Percentiles rank a stretch among this genome's conserved stretches.
These are phyloP conservation scores for Anarrhichthys ocellatus DNA, from an alignment of 2,113 vertebrate species.

Conservation along the genomic window DNA sequence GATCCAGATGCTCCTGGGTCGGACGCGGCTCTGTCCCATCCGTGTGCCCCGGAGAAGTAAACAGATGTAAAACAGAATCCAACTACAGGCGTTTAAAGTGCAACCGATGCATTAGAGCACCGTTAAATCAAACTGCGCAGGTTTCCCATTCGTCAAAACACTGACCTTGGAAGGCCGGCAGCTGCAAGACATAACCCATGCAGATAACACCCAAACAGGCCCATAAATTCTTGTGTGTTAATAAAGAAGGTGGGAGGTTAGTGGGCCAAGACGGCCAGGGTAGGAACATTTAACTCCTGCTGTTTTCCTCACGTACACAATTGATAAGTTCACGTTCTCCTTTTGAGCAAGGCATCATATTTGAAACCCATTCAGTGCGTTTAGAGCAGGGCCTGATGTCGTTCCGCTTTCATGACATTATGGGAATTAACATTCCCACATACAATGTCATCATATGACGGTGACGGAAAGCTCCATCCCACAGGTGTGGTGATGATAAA, in stretches of 20 bases:
- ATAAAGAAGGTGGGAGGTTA: conserved; percentile 56
- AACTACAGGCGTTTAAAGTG: conserved; percentile 40
- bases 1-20: conserved; percentile 62
- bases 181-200: conserved; percentile 63
- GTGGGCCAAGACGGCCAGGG: conserved; percentile 22
- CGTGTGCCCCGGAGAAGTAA: conserved; percentile 61
- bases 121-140: conserved; percentile 63
- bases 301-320: conserved; percentile 1
- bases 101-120: conserved; percentile 48
- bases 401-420: conserved; percentile 32
- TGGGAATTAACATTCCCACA: conserved; percentile 10
- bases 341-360: background rate
- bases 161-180: conserved; percentile 58
- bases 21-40: conserved; percentile 45
- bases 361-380: background rate
- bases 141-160: conserved; percentile 73
- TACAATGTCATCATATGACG: conserved; percentile 12
- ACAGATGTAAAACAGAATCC: conserved; percentile 68
- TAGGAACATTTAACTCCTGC: conserved; percentile 26
- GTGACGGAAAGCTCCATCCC: conserved; percentile 36
- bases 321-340: background rate
- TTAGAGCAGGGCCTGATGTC: background rate
- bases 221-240: conserved; percentile 42
- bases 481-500: conserved; percentile 55
- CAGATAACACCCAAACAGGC: conserved; percentile 59